Percentiles rank a stretch among this genome's conserved stretches.
These are phyloP conservation scores for Gila robusta DNA, from an alignment of 2,797 vertebrate species.

Conservation along the genomic window DNA sequence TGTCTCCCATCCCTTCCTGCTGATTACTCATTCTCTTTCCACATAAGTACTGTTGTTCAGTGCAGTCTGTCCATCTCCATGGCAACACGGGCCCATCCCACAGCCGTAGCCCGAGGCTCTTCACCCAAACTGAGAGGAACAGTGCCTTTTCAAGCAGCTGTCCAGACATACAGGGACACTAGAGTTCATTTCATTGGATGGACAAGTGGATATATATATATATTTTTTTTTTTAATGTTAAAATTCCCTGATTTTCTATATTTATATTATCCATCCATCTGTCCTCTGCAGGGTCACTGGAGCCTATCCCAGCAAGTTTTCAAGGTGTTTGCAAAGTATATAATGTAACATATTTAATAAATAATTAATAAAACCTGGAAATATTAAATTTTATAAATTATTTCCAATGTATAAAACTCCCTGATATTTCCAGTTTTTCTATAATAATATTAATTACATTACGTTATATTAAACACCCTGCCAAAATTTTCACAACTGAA, in stretches of 20 bases:
- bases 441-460: not conserved
- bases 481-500: not conserved
- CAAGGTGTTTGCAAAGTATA: not conserved
- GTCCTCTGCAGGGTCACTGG: not conserved
- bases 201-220: not conserved
- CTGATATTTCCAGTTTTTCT: too few species aligned
- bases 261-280: not conserved
- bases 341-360: too few species aligned
- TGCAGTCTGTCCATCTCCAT: constrained; percentile 13
- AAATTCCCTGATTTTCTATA: not conserved
- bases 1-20: constrained; percentile 18
- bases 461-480: not conserved
- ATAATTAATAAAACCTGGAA: too few species aligned
- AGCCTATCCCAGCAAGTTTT: not conserved
- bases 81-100: constrained; percentile 39
- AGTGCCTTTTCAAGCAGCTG: not conserved
- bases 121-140: constrained; percentile 30
- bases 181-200: not conserved
- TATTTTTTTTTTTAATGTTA: not conserved
- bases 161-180: constrained; percentile 16
- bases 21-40: constrained; percentile 20
- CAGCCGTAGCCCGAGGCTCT: constrained; percentile 10
- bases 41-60: constrained; percentile 49
- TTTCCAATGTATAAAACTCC: too few species aligned
- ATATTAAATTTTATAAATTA: too few species aligned